Conservation (phyloP, 2,797 vertebrate species). For the Anabas testudineus region DNA sequence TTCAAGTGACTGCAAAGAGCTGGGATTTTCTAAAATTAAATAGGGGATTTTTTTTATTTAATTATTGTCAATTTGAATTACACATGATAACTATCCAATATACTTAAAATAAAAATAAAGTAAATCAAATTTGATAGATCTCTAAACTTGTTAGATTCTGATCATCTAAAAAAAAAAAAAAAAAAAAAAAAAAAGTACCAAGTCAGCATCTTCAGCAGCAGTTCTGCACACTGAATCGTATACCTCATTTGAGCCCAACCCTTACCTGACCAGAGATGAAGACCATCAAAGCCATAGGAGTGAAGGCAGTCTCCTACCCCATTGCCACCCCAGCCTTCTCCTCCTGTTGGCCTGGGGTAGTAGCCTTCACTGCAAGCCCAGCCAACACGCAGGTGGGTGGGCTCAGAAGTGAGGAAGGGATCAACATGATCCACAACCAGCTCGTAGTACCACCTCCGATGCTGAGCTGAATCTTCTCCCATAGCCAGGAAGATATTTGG, state of each 20-base stretch:
- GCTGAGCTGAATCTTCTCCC: constrained; percentile 92
- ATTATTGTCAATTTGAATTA: neutral
- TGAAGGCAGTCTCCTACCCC: constrained; percentile 94
- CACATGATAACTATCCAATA: neutral
- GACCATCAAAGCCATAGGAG: constrained; percentile 95
- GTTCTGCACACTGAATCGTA: neutral
- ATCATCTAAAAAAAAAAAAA: too few species aligned
- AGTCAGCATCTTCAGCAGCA: neutral
- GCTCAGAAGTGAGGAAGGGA: constrained; percentile 91
- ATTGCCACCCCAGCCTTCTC: constrained; percentile 91
- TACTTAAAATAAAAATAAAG: neutral
- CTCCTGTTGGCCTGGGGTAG: constrained; percentile 89
- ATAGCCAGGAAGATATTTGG: constrained; percentile 93
- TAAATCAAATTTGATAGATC: neutral
- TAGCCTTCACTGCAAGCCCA: constrained; percentile 93
- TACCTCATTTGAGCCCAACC: constrained; percentile 6
- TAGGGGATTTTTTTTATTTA: too few species aligned
- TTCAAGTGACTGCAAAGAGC: constrained; percentile 3
- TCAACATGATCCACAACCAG: constrained; percentile 91
- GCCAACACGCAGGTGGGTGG: constrained; percentile 93
- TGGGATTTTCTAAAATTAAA: too few species aligned
- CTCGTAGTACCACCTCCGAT: constrained; percentile 96
- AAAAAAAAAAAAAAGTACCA: too few species aligned
- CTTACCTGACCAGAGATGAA: constrained; percentile 95
- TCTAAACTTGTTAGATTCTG: too few species aligned